Conservation (phyloP, 2,888 invertebrate species). For the Venusia cambrica region DNA sequence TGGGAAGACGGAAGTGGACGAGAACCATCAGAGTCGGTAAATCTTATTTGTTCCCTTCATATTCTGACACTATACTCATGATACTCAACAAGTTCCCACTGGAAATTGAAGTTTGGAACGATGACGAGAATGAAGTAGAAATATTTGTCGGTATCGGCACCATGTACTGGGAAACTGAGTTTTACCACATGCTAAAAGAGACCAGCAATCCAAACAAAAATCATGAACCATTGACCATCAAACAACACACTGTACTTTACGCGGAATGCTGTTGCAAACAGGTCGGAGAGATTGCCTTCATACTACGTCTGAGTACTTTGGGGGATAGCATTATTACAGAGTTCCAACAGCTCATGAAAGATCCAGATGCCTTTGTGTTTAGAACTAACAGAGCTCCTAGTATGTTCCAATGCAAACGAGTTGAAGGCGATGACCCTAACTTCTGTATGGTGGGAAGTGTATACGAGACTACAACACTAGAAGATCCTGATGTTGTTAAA, state of each 20-base stretch:
- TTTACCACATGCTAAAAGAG: slow-evolving; percentile 71
- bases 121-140: slow-evolving; percentile 56
- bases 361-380: slow-evolving; percentile 65
- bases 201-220: slow-evolving; percentile 51
- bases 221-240: slow-evolving; percentile 57
- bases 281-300: slow-evolving; percentile 67
- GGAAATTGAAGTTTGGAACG: slow-evolving; percentile 72
- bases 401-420: slow-evolving; percentile 63
- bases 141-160: slow-evolving; percentile 66
- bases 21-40: slow-evolving; percentile 72
- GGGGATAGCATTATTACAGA: slow-evolving; percentile 72
- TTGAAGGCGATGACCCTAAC: slow-evolving; percentile 67
- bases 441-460: slow-evolving; percentile 68
- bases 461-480: slow-evolving; percentile 67
- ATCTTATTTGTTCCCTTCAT: slow-evolving; percentile 76
- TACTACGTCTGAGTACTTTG: slow-evolving; percentile 71
- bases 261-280: slow-evolving; percentile 59
- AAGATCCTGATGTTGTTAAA: slow-evolving; percentile 57
- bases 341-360: slow-evolving; percentile 63
- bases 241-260: slow-evolving; percentile 45
- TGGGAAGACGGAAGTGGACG: slow-evolving; percentile 57
- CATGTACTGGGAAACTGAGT: slow-evolving; percentile 71
- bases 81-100: slow-evolving; percentile 71
- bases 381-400: slow-evolving; percentile 69
- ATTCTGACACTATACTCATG: slow-evolving; percentile 65